phyloP scores from a whole-genome alignment of 2,113 vertebrate genomes.

The Oreotrochilus melanogaster region DNA sequence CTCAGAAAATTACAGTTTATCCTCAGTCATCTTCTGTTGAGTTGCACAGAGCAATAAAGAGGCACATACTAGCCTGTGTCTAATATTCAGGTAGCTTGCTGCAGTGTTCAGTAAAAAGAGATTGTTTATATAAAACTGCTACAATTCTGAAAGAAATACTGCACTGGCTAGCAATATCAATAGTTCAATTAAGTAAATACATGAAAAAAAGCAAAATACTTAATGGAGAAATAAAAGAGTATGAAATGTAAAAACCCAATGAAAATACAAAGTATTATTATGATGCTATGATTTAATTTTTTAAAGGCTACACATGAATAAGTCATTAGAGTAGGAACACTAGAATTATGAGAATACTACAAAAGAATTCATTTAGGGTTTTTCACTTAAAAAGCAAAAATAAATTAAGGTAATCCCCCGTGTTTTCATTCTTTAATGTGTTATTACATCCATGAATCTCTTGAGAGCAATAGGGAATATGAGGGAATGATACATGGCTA shows the following conservation, averaged over 20 bases:
- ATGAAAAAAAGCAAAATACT: background rate
- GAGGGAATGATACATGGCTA: background rate
- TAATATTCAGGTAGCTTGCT: background rate
- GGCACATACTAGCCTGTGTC: background rate
- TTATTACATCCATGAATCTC: background rate
- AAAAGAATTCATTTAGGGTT: background rate
- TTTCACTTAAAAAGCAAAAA: background rate
- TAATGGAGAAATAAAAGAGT: background rate
- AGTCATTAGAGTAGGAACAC: background rate
- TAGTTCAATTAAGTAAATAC: background rate
- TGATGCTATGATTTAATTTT: background rate
- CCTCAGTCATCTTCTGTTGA: background rate
- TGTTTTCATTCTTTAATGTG: background rate
- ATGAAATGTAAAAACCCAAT: background rate
- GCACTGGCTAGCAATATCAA: background rate
- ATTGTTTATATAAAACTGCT: background rate
- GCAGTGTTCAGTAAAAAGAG: background rate
- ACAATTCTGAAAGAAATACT: background rate
- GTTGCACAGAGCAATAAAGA: background rate
- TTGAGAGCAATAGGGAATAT: background rate
- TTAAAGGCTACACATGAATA: conserved; percentile 5
- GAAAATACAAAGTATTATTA: background rate
- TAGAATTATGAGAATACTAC: background rate
- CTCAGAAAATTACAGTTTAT: background rate
- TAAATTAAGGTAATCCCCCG: background rate